A percentile compares a stretch with the other conserved stretches of the same genome.
phyloP scores from a whole-genome alignment of 2,888 invertebrate species.

The Troglohyphantes excavatus region DNA sequence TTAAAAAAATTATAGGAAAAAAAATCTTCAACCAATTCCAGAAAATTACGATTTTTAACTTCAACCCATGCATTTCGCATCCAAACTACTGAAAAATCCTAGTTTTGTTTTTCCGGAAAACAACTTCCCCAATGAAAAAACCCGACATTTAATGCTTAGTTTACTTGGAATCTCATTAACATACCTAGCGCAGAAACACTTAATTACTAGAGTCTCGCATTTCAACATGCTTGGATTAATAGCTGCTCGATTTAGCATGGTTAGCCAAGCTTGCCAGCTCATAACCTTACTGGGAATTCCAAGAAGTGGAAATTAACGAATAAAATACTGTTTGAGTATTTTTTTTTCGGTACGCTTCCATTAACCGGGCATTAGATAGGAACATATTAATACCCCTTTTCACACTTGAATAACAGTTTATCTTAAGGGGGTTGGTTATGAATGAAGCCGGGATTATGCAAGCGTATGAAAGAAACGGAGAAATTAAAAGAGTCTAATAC shows the following conservation, averaged over 20 bases:
- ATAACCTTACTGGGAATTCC: constrained; percentile 42
- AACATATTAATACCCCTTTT: constrained; percentile 41
- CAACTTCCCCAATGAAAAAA: not conserved
- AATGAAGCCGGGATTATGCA: constrained; percentile 13
- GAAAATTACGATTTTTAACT: too few species aligned
- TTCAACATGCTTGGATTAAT: constrained; percentile 62
- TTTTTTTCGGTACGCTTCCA: constrained; percentile 22
- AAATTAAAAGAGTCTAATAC: not conserved
- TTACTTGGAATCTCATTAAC: constrained; percentile 54
- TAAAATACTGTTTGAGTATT: constrained; percentile 40
- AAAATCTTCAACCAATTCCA: too few species aligned
- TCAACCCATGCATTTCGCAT: too few species aligned
- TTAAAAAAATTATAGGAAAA: too few species aligned
- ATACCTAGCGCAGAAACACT: constrained; percentile 49
- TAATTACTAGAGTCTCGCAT: constrained; percentile 63
- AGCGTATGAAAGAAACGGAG: constrained; percentile 12
- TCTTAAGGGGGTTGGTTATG: constrained; percentile 38
- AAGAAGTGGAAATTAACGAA: constrained; percentile 58
- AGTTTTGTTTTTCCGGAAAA: not conserved
- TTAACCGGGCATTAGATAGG: constrained; percentile 41
- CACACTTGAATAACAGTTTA: constrained; percentile 55
- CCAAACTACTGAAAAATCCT: not conserved
- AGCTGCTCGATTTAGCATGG: constrained; percentile 54
- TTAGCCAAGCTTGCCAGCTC: constrained; percentile 34
- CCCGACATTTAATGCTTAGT: constrained; percentile 50